phyloP scores from a whole-genome alignment of 2,797 vertebrate genomes.

The Ciconia nigra region DNA sequence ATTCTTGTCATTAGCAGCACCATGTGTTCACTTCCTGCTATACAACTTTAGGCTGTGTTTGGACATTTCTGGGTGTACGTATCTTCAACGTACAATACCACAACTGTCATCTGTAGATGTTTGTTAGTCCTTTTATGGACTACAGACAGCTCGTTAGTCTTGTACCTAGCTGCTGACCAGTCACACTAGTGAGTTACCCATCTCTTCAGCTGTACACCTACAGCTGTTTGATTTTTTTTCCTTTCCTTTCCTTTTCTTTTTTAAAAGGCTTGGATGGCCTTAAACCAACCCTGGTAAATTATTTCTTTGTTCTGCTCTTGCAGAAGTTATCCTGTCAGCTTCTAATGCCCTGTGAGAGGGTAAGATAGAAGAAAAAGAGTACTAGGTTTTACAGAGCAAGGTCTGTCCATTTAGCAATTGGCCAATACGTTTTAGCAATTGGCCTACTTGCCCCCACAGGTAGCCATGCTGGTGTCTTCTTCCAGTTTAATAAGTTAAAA shows the following conservation, averaged over 20 bases:
- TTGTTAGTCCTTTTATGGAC: background rate
- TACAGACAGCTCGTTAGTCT: background rate
- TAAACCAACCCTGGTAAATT: background rate
- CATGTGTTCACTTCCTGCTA: background rate
- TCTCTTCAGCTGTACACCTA: background rate
- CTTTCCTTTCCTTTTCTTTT: fast-evolving
- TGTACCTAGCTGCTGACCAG: background rate
- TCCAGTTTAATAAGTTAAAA: background rate
- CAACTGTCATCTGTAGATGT: background rate
- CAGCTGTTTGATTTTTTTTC: background rate
- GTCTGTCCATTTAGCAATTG: too few relatives aligned
- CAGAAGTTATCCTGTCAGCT: background rate
- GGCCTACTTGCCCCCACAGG: background rate
- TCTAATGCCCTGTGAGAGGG: background rate
- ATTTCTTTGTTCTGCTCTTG: background rate
- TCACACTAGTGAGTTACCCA: background rate
- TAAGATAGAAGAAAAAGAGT: background rate
- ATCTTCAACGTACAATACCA: background rate
- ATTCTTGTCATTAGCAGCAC: slow-evolving; percentile 1
- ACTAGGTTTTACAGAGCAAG: background rate
- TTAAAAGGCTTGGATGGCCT: background rate
- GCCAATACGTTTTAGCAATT: background rate
- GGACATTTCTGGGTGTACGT: background rate
- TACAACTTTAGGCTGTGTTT: background rate
- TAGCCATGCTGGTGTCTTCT: background rate